Base-by-base conservation (phyloP, 2,888 invertebrate genomes). In the Agrotis exclamationis region DNA sequence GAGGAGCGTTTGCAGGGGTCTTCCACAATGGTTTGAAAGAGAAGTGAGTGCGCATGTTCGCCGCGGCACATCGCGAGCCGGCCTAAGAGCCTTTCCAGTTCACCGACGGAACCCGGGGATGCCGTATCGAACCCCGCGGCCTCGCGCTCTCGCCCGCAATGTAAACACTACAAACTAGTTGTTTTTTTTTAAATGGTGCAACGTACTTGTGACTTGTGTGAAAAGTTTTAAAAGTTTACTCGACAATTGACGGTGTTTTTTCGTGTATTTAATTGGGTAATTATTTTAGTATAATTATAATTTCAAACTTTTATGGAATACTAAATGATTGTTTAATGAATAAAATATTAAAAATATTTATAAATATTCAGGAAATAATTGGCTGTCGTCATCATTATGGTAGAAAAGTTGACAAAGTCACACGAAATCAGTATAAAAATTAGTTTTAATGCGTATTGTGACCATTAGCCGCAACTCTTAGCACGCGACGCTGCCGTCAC, bases 21-120 rank as follows among this genome's bases (percentile, higher is more conserved):
- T 91, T 90, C 89, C 89, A 94, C 92, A 93, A 92, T 92, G 91
- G 91, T 91, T 90, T 88, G 86, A 91, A 90, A 90, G 90, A 90
- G 90, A 87, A 86, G 86, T 88, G 88, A 94, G 92, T 94, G 95
- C 95, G 95, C 95, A 95, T 95, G 95, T 89, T 79, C 87, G 88
- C 81, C 92, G 92, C 91, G 88, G 90, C 88, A 87, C 89, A 88
- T 86, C 87, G 86, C 88, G 82, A 86, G 87, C 87, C 86, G 81
- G 85, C 87, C 79, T 63, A 84, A 89, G 86, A 79, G 82, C 86
- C 90, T 87, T 90, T 92, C 90, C 93, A 95, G 95, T 95, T 88
- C 85, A 89, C 88, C 86, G 85, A 89, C 86, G 87, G 86, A 87
- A 85, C 83, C 87, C 91, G 87, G 86, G 84, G 89, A 89, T 83